A percentile compares a stretch with the other conserved stretches of the same genome.
phyloP scores from a whole-genome alignment of 2,888 invertebrate genomes.

The Andrena fulva region DNA sequence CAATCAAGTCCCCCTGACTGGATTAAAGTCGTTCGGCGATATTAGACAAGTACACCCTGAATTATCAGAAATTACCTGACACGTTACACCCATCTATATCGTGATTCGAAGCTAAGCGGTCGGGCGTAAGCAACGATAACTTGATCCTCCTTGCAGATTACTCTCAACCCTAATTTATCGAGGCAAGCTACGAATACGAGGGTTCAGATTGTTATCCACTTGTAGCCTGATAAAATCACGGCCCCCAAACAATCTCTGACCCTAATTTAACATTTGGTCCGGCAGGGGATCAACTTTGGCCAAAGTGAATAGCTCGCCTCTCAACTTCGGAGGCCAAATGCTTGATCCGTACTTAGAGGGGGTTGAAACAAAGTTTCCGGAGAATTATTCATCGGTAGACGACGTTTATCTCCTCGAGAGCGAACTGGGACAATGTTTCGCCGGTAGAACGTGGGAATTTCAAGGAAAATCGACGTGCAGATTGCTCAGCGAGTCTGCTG shows the following conservation, averaged over 20 bases:
- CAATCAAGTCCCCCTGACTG: background rate
- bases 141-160: slow-evolving; percentile 64
- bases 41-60: background rate
- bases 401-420: slow-evolving; percentile 24
- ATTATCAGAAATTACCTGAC: slow-evolving; percentile 33
- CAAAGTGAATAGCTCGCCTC: slow-evolving; percentile 18
- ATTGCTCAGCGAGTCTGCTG: background rate
- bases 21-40: background rate
- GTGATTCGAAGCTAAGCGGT: slow-evolving; percentile 17
- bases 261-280: slow-evolving; percentile 58
- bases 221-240: slow-evolving; percentile 57
- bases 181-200: slow-evolving; percentile 25
- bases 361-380: slow-evolving; percentile 42
- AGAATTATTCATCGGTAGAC: slow-evolving; percentile 43
- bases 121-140: slow-evolving; percentile 40
- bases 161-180: slow-evolving; percentile 56
- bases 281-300: slow-evolving; percentile 3
- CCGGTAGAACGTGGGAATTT: slow-evolving; percentile 5
- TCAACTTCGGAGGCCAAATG: background rate
- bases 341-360: slow-evolving; percentile 38
- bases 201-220: slow-evolving; percentile 64
- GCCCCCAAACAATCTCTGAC: slow-evolving; percentile 42
- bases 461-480: background rate
- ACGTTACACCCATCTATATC: slow-evolving; percentile 24
- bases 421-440: background rate